These are phyloP conservation scores for Parauchenoglanis ngamensis DNA, from an alignment of 2,797 vertebrate species.

Conservation along the genomic window DNA sequence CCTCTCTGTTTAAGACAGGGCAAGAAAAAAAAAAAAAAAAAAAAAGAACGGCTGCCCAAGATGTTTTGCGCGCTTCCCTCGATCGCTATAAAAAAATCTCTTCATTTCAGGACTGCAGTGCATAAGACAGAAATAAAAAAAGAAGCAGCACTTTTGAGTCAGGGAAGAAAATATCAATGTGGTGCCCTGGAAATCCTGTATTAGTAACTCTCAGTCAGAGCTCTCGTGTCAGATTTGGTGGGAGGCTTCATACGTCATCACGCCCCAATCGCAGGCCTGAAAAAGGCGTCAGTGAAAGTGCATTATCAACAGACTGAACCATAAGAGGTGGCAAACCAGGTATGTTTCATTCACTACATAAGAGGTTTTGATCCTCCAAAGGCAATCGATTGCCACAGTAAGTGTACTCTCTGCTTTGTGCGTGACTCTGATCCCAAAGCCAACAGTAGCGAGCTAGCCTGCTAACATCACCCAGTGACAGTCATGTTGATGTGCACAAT, in stretches of 20 bases:
- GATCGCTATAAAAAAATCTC: neutral
- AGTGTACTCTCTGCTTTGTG: neutral
- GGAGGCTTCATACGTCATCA: neutral
- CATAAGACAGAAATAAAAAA: constrained; percentile 7
- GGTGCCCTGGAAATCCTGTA: constrained; percentile 9
- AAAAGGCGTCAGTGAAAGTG: neutral
- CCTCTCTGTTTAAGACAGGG: neutral
- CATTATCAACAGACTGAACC: neutral
- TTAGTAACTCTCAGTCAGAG: constrained; percentile 7
- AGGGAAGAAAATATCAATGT: neutral
- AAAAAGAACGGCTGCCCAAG: neutral
- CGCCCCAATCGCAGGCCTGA: neutral
- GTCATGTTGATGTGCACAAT: no score
- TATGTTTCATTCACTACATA: neutral
- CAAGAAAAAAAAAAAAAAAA: neutral
- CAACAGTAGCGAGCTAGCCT: neutral
- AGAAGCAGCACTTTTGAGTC: neutral
- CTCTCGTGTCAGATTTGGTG: neutral
- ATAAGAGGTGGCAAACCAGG: neutral
- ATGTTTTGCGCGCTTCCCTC: neutral
- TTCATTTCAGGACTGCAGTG: neutral
- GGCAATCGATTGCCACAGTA: neutral
- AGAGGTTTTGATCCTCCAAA: neutral
- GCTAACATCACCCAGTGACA: neutral
- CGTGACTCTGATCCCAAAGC: neutral